Evolutionary conservation across 2,797 vertebrate species (phyloP), one percentile per base, ranked within the genome.

Genomic region (Diglossa cyanea): DNA sequence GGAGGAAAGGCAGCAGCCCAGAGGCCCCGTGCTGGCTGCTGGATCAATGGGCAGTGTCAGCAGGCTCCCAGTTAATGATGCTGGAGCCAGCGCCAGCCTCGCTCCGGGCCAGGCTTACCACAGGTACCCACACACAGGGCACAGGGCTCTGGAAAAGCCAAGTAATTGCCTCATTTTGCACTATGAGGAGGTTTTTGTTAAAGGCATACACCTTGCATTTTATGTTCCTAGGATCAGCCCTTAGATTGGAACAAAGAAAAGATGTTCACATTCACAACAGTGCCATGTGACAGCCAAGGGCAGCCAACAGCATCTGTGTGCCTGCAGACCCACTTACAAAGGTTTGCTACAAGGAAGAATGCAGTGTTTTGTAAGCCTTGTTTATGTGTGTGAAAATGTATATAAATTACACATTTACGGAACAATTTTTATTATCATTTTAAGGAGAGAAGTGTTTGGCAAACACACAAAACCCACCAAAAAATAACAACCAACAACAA

Each of bases 1-100:
- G 90, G 93, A 95, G 90, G 94, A 80, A 92, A 66, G 26, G 68
- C 24, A 40, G 95, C 54, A 78, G 92, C 93, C 94, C 78, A 68
- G 82, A 57, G 95, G 97, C 95, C 95, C 96, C 60, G 95, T 73
- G 96, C 93, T 30, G 66, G 94, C 96, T 76, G 96, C 91, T 57
- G 94, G 97, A 98, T 98, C 98, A 98, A 98, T 97, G 97, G 97
- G 88, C 93, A 74, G 96, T 92, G 93, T 94, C 98, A 98, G 98
- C 98, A 68, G 98, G 98, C 94, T 96, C 96, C 97, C 85, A 68
- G 78, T 96, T 98, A 98, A 98, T 97, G 97, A 98, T 97, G 97
- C 96, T 63, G 74, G 3, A 91, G 78, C 92, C 90, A 61, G 97
- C 61, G 19, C 94, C 96, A 54, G 97, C 92, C 97, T 93, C 8